A percentile compares a stretch with the other conserved stretches of the same genome.
Conservation (phyloP, 2,797 vertebrate genomes). For the Hephaestus fuliginosus region DNA sequence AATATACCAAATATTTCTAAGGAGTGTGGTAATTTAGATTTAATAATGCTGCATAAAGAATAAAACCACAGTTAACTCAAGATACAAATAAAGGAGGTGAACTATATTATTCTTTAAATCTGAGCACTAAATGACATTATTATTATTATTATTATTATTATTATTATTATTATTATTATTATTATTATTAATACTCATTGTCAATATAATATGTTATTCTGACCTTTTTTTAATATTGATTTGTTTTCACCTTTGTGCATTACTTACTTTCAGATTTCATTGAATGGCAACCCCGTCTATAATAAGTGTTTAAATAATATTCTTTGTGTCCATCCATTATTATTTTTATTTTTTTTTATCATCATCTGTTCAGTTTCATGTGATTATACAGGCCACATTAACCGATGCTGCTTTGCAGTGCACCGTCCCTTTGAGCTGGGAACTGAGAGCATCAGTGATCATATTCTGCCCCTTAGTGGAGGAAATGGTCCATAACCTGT, state of each 20-base stretch:
- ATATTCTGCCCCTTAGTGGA: slow-evolving; percentile 89
- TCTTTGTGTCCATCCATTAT: slow-evolving; percentile 13
- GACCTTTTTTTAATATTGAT: neutral
- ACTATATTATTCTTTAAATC: neutral
- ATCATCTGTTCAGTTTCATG: slow-evolving; percentile 12
- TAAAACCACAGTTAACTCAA: slow-evolving; percentile 11
- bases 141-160: neutral
- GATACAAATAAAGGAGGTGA: neutral
- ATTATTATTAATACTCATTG: neutral
- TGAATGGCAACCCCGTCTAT: neutral
- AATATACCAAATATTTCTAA: slow-evolving; percentile 4
- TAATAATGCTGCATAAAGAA: neutral
- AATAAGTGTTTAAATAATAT: neutral
- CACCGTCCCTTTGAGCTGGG: slow-evolving; percentile 32
- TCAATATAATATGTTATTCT: neutral
- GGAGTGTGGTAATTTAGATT: neutral
- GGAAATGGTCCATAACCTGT: slow-evolving; percentile 67
- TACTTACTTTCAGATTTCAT: slow-evolving; percentile 3
- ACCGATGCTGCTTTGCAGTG: slow-evolving; percentile 45
- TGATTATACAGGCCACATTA: slow-evolving; percentile 17
- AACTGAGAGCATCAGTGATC: slow-evolving; percentile 79
- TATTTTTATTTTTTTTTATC: slow-evolving; percentile 7
- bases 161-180: neutral
- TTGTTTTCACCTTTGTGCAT: neutral
- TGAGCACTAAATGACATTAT: neutral